A percentile compares a stretch with the other conserved stretches of the same genome.
Conservation (phyloP, 30 jellyfish, hydroid and myxozoan species). For the Hydractinia echinata region DNA sequence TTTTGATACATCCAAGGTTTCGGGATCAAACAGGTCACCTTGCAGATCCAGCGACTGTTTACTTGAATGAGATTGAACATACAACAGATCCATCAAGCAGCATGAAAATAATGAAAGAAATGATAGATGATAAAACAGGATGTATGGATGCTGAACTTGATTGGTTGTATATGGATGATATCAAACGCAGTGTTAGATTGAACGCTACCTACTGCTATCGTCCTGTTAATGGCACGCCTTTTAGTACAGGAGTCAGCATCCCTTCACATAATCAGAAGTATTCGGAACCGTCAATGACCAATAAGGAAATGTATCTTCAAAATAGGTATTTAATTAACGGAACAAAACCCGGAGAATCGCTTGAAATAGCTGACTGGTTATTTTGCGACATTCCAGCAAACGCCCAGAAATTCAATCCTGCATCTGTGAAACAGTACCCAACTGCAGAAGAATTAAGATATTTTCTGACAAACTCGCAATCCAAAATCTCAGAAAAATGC, state of each 20-base stretch:
- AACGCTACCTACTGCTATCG: constrained; percentile 46
- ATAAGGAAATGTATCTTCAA: not conserved
- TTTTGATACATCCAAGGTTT: constrained; percentile 3
- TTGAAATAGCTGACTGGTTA: constrained; percentile 51
- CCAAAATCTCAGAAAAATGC: constrained; percentile 9
- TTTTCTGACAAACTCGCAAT: constrained; percentile 13
- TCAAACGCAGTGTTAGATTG: constrained; percentile 34
- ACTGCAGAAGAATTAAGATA: constrained; percentile 61
- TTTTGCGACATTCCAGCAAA: constrained; percentile 62
- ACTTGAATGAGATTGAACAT: constrained; percentile 55
- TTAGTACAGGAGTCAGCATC: constrained; percentile 28
- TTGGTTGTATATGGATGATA: not conserved
- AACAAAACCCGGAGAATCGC: constrained; percentile 11
- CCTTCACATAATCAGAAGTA: constrained; percentile 35
- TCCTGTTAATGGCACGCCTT: constrained; percentile 43
- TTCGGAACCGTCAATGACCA: not conserved
- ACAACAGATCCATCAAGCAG: constrained; percentile 25
- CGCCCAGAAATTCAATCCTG: constrained; percentile 52
- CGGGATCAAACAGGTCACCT: constrained; percentile 46
- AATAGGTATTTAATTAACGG: constrained; percentile 23
- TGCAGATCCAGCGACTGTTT: constrained; percentile 68
- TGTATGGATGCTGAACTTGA: constrained; percentile 26
- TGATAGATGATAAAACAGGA: constrained; percentile 42
- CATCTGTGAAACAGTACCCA: constrained; percentile 59
- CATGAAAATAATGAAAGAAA: constrained; percentile 28